phyloP scores from a whole-genome alignment of 2,888 invertebrate species.

The Eilema sororculum region DNA sequence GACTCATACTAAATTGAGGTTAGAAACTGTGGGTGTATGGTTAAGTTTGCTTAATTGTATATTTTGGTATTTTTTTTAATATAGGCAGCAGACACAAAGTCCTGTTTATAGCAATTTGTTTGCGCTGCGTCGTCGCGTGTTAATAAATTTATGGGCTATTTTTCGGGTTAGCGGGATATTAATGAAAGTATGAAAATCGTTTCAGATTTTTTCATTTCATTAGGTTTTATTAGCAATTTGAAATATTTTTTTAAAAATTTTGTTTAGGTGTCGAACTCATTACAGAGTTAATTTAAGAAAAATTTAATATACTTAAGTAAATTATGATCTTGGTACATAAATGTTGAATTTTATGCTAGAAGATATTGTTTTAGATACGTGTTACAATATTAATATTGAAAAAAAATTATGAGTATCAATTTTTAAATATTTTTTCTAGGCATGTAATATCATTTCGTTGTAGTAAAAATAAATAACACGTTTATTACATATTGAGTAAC shows the following conservation, averaged over 20 bases:
- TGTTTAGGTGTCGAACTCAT: neutral
- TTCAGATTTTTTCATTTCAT: slow-evolving; percentile 38
- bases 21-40: slow-evolving; percentile 8
- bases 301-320: neutral
- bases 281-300: neutral
- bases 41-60: slow-evolving; percentile 48
- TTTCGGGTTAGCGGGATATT: slow-evolving; percentile 59
- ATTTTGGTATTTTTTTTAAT: slow-evolving; percentile 76
- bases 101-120: slow-evolving; percentile 73
- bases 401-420: no score
- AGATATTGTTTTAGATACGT: neutral
- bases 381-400: no score
- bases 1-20: neutral
- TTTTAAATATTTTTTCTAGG: no score
- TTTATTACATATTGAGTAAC: no score
- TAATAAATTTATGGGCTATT: slow-evolving; percentile 79
- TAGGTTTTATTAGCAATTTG: slow-evolving; percentile 22
- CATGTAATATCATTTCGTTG: no score
- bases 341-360: neutral
- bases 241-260: neutral
- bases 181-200: slow-evolving; percentile 43
- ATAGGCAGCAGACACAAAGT: slow-evolving; percentile 69
- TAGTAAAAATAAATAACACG: no score
- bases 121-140: slow-evolving; percentile 59
- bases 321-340: neutral